Base-by-base conservation (phyloP, 2,888 invertebrate genomes). In the Ornithoptera alexandrae region DNA sequence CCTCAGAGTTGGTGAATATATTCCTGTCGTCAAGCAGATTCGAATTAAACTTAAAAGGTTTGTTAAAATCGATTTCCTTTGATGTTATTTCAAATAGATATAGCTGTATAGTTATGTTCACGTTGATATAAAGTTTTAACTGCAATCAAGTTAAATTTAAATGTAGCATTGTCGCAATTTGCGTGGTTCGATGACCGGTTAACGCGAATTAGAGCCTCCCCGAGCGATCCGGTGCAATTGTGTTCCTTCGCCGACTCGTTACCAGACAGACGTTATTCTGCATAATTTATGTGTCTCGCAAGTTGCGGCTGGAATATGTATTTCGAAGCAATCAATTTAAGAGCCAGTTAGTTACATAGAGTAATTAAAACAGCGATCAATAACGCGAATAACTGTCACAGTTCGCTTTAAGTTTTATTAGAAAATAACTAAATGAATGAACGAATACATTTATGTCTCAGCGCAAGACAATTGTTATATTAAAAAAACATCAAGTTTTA, bases 231-330 rank as follows among this genome's bases (percentile, higher is more conserved):
- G 39, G 22, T 62, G 39, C 56, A 62, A 61, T 60, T 60, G 50
- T 61, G 30, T 62, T 62, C 18, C 53, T 36, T 61, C 53, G 20
- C 22, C 7, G 50, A 18, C 17, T 30, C 36, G 18, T 39, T 66
- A n/a, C 24, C 24, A 56, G 61, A 56, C 61, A 39, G 56, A 61
- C 17, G 22, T 53, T 24, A 56, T 22, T 12, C 67, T 39, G 4
- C 22, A 67, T 67, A 67, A 67, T 67, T 62, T 62, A 62, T 62
- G 24, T 4, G 56, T 56, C 57, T 67, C 56, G 12, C 61, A 63
- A 63, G 62, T 42, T 20, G 39, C n/a, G 39, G 56, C 50, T n/a
- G 30, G 7, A 10, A 17, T 36, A 15, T n/a, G 56, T 62, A 12
- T 42, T n/a, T 30, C 12, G 17, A 53, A 61, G 59, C 4, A 22